Evolutionary conservation across 2,797 vertebrate genomes (phyloP).

Genomic region (Gallirallus australis): DNA sequence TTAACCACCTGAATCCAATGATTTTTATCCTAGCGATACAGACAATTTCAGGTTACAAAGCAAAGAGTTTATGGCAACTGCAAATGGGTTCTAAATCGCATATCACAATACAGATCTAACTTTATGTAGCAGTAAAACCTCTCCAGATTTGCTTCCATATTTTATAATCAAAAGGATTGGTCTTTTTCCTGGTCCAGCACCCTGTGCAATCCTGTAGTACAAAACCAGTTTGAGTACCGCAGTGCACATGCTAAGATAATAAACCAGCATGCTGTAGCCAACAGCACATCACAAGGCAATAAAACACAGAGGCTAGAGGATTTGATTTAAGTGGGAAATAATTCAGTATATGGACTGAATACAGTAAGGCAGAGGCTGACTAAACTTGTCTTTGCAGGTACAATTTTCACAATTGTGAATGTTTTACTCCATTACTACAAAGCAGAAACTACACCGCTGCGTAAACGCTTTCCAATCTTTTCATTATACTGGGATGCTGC

Average conservation of each 20-base stretch:
- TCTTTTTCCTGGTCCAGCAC: background rate
- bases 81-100: background rate
- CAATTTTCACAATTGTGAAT: slow-evolving; percentile 31
- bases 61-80: background rate
- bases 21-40: background rate
- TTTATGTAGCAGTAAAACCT: background rate
- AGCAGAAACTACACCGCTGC: background rate
- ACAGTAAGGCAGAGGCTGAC: background rate
- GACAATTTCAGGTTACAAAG: slow-evolving; percentile 18
- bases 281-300: slow-evolving; percentile 2
- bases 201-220: background rate
- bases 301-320: slow-evolving; percentile 13
- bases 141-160: background rate
- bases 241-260: background rate
- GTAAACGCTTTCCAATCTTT: slow-evolving; percentile 44
- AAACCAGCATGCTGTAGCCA: slow-evolving; percentile 5
- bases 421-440: slow-evolving; percentile 40
- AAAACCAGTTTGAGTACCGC: background rate
- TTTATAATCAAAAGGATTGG: background rate
- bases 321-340: slow-evolving; percentile 2
- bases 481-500: slow-evolving; percentile 38
- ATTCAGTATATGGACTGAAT: background rate
- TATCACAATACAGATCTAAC: background rate
- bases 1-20: background rate
- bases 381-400: slow-evolving; percentile 24